Percentiles rank a stretch among this genome's conserved stretches.
Evolutionary conservation across 2,797 vertebrate genomes (phyloP).

Genomic region (Megalops cyprinoides): DNA sequence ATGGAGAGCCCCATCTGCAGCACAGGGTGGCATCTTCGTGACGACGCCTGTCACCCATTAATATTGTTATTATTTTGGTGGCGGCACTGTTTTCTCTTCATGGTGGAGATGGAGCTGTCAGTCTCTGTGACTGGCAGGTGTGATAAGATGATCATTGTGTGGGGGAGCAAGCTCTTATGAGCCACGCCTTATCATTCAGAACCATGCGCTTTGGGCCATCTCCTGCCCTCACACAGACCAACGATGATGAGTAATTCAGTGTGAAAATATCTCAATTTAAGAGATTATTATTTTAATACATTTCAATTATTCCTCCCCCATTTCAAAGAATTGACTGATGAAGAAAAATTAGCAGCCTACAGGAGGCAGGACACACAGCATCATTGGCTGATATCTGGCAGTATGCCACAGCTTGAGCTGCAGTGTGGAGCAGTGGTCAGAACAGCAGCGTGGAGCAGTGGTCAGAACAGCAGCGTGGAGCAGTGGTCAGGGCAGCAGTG

Average conservation of each 20-base stretch:
- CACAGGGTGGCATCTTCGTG: neutral
- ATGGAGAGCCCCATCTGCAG: constrained; percentile 20
- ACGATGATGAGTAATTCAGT: neutral
- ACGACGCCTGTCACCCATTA: constrained; percentile 32
- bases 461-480: neutral
- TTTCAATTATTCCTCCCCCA: no score
- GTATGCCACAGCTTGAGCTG: no score
- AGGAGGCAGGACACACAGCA: no score
- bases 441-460: constrained; percentile 4
- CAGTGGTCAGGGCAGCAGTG: constrained; percentile 11
- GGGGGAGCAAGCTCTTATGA: constrained; percentile 45
- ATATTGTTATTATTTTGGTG: constrained; percentile 67
- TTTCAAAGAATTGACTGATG: no score
- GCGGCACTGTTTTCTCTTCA: constrained; percentile 59
- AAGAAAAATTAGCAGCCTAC: no score
- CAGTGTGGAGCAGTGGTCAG: neutral
- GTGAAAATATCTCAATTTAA: no score
- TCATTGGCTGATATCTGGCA: no score
- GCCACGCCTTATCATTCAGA: constrained; percentile 22
- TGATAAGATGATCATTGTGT: constrained; percentile 69
- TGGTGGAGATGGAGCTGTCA: constrained; percentile 53
- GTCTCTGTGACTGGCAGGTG: constrained; percentile 62
- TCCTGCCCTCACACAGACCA: neutral
- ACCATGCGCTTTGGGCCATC: neutral
- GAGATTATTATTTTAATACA: no score